phyloP scores from a whole-genome alignment of 1,140 invertebrate genomes.

The Eurosta solidaginis region DNA sequence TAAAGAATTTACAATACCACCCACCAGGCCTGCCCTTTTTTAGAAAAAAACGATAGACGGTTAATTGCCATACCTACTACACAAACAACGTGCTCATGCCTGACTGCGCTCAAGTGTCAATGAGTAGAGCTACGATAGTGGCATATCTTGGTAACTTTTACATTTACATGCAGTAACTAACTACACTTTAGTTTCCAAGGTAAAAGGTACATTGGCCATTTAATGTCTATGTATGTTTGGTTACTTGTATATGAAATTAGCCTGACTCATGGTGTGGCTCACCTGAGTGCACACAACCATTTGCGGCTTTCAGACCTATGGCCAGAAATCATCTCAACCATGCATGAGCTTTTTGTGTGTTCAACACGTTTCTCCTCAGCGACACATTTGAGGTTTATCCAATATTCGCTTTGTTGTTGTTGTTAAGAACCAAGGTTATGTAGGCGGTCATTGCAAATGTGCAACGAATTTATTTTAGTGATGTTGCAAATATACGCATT shows the following conservation, averaged over 20 bases:
- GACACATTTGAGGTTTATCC: background rate
- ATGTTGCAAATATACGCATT: too few species aligned
- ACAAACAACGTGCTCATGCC: background rate
- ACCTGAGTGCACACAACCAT: background rate
- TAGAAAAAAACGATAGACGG: background rate
- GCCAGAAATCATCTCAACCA: background rate
- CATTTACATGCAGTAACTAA: background rate
- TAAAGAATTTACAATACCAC: background rate
- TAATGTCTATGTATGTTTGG: background rate
- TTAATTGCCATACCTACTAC: background rate
- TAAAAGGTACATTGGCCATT: background rate
- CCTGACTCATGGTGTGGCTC: too few species aligned
- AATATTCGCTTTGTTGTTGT: background rate
- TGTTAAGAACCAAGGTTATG: background rate
- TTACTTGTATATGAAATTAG: too few species aligned
- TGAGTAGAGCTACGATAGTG: background rate
- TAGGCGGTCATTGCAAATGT: background rate
- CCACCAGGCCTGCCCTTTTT: background rate
- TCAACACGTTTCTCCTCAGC: background rate
- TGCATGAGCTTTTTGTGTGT: background rate
- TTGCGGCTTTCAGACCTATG: constrained; percentile 10
- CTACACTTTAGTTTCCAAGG: background rate
- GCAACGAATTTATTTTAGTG: background rate
- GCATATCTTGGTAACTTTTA: background rate
- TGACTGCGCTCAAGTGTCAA: background rate